Percentiles rank a stretch among this genome's conserved stretches.
These are phyloP conservation scores for Tholera decimalis DNA, from an alignment of 2,888 invertebrate genomes.

Conservation along the genomic window DNA sequence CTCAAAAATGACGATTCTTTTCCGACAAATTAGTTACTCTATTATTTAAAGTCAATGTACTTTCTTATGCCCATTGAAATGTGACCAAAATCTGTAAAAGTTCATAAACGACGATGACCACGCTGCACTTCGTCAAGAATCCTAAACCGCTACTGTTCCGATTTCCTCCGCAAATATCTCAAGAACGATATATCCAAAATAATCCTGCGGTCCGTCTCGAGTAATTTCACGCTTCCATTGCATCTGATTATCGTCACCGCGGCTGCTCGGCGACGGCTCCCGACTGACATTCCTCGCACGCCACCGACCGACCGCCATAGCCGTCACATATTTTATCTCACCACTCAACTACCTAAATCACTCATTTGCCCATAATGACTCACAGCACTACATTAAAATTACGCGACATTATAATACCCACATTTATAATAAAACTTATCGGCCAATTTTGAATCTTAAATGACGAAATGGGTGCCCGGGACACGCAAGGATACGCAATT, in stretches of 20 bases:
- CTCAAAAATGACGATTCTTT: background rate
- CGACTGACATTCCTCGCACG: slow-evolving; percentile 62
- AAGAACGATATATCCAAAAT: slow-evolving; percentile 34
- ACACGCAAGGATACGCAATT: slow-evolving; percentile 55
- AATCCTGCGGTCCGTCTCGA: slow-evolving; percentile 32
- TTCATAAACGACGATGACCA: background rate
- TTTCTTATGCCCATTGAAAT: background rate
- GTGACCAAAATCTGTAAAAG: background rate
- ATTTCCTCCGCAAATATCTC: slow-evolving; percentile 16
- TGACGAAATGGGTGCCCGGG: slow-evolving; percentile 30
- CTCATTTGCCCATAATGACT: slow-evolving; percentile 64
- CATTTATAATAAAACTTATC: slow-evolving; percentile 34
- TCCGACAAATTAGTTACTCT: background rate
- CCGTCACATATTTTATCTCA: slow-evolving; percentile 66
- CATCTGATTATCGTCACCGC: slow-evolving; percentile 61
- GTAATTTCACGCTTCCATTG: slow-evolving; percentile 64
- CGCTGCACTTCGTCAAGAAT: background rate
- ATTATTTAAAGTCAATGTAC: background rate
- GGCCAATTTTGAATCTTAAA: slow-evolving; percentile 39
- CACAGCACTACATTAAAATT: slow-evolving; percentile 53
- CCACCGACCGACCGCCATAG: slow-evolving; percentile 48
- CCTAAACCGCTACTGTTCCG: slow-evolving; percentile 9
- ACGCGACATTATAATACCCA: slow-evolving; percentile 49
- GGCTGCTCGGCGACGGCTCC: slow-evolving; percentile 57
- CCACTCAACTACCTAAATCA: slow-evolving; percentile 64